These are phyloP conservation scores for Acronicta aceris DNA, from an alignment of 2,888 invertebrate species.

Conservation along the genomic window DNA sequence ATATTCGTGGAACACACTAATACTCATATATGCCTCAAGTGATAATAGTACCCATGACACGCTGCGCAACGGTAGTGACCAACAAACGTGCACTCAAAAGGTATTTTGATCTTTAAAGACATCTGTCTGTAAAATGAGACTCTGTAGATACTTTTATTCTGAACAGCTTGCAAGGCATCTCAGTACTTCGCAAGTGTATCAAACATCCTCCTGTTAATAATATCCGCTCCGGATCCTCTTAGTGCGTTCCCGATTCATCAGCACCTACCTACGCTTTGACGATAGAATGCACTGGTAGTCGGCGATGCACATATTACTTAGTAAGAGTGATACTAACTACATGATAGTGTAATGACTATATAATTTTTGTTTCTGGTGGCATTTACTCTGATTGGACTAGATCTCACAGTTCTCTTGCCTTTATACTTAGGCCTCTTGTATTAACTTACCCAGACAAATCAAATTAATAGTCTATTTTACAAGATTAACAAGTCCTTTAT, in stretches of 20 bases:
- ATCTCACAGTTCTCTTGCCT: constrained; percentile 11
- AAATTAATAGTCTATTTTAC: no score
- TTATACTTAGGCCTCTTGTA: no score
- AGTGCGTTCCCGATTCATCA: constrained; percentile 58
- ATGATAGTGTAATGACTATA: constrained; percentile 33
- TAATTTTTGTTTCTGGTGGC: constrained; percentile 16
- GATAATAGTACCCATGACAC: no score
- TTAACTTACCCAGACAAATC: no score
- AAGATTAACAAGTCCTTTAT: no score
- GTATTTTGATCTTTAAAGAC: not conserved
- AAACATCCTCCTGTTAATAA: constrained; percentile 67
- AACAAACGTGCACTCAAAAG: not conserved
- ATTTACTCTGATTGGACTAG: constrained; percentile 29
- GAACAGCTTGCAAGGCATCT: constrained; percentile 14
- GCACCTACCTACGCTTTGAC: constrained; percentile 20
- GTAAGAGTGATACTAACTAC: constrained; percentile 29
- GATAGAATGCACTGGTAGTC: constrained; percentile 3
- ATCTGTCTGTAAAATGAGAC: not conserved
- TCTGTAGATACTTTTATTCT: not conserved
- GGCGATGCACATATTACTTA: not conserved
- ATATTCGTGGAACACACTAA: no score
- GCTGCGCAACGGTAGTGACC: no score
- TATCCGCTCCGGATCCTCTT: constrained; percentile 66
- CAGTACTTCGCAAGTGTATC: constrained; percentile 40
- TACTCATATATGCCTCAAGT: no score